These are phyloP conservation scores for Rhizoglyphus robini DNA, from an alignment of 1,140 invertebrate genomes.

Conservation along the genomic window DNA sequence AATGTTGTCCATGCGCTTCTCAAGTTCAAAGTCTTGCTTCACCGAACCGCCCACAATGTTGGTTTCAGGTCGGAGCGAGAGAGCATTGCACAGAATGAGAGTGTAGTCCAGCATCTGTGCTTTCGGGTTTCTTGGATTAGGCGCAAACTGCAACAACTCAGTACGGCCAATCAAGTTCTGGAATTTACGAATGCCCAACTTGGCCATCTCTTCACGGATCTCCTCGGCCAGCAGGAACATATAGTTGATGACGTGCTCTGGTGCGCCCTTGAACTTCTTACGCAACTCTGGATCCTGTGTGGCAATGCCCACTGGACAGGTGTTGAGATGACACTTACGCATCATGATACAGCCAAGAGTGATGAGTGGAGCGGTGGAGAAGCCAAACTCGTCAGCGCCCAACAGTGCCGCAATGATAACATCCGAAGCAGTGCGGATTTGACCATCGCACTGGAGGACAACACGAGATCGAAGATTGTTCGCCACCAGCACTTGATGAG, in stretches of 20 bases:
- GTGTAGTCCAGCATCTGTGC: conserved; percentile 70
- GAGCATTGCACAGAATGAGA: conserved; percentile 70
- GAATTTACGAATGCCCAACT: conserved; percentile 70
- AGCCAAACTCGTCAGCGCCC: conserved; percentile 97
- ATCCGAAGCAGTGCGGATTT: conserved; percentile 75
- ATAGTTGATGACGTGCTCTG: conserved; percentile 95
- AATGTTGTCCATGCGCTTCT: conserved; percentile 72
- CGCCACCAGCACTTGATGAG: conserved; percentile 56
- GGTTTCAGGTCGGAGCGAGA: conserved; percentile 69
- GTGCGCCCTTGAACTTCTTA: conserved; percentile 92
- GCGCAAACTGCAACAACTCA: conserved; percentile 51
- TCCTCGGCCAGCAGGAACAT: conserved; percentile 95
- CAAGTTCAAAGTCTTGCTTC: conserved; percentile 72
- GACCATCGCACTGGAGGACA: conserved; percentile 34
- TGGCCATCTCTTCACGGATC: conserved; percentile 73
- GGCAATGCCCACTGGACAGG: conserved; percentile 95
- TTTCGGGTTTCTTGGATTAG: conserved; percentile 52
- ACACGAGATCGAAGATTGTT: conserved; percentile 63
- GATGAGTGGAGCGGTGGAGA: conserved; percentile 93
- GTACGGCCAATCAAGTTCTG: conserved; percentile 89
- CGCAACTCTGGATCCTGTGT: conserved; percentile 86
- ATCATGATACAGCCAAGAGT: conserved; percentile 98
- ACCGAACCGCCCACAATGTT: conserved; percentile 82
- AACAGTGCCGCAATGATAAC: conserved; percentile 88
- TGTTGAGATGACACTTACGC: conserved; percentile 98